Conservation (phyloP, 2,113 vertebrate genomes). For the Coturnix japonica region DNA sequence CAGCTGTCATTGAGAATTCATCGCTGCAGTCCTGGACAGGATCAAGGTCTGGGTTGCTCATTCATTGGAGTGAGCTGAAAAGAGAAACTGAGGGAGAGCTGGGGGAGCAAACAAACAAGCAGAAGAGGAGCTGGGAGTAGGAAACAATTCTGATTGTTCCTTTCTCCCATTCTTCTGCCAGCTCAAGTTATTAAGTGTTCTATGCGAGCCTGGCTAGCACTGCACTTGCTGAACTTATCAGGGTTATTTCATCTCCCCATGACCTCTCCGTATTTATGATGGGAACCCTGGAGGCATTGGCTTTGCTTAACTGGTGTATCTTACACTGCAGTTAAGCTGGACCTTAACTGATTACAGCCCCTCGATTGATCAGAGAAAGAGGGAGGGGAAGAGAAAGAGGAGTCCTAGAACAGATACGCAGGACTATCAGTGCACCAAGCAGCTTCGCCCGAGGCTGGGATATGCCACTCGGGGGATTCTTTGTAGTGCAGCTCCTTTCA, state of each 20-base stretch:
- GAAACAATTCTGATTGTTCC: background rate
- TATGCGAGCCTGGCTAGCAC: background rate
- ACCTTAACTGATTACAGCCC: slow-evolving; percentile 85
- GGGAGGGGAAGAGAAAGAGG: background rate
- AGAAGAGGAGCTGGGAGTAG: background rate
- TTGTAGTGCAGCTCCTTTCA: slow-evolving; percentile 60
- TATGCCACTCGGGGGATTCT: slow-evolving; percentile 10
- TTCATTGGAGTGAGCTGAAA: background rate
- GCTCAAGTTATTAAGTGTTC: background rate
- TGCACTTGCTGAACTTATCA: slow-evolving; percentile 9
- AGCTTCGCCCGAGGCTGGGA: slow-evolving; percentile 65
- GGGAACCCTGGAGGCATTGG: slow-evolving; percentile 40
- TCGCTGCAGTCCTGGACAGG: rapidly evolving
- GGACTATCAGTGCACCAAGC: slow-evolving; percentile 51
- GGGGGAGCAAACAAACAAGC: background rate
- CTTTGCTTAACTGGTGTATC: slow-evolving; percentile 76
- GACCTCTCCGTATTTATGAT: slow-evolving; percentile 13
- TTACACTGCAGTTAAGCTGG: slow-evolving; percentile 87
- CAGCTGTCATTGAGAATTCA: background rate
- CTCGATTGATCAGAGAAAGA: slow-evolving; percentile 52
- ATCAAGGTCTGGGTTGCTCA: rapidly evolving
- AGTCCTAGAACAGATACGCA: slow-evolving; percentile 3
- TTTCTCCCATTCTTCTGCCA: background rate
- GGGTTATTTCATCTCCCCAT: slow-evolving; percentile 29
- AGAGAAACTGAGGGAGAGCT: background rate